A percentile compares a stretch with the other conserved stretches of the same genome.
Conservation (phyloP, 2,113 vertebrate genomes). For the Coturnix japonica region DNA sequence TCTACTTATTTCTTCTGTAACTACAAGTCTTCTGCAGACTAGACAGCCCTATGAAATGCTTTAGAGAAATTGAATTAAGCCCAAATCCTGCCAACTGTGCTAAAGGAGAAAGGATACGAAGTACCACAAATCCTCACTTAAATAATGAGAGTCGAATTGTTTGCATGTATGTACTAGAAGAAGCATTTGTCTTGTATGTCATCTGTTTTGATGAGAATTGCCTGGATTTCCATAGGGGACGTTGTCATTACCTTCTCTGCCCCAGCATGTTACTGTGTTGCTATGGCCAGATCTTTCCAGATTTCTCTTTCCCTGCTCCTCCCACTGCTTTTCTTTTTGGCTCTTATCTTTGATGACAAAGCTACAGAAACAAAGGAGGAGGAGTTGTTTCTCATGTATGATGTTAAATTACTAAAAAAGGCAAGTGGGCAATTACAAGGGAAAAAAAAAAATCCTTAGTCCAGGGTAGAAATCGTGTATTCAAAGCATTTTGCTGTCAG, state of each 20-base stretch:
- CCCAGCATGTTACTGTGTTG: background rate
- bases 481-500: conserved; percentile 16
- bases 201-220: background rate
- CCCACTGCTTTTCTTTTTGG: background rate
- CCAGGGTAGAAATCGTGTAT: background rate
- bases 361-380: background rate
- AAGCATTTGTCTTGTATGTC: background rate
- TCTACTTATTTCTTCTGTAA: background rate
- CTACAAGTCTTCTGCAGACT: background rate
- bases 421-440: conserved; percentile 3
- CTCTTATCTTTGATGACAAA: conserved; percentile 2
- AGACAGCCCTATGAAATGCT: background rate
- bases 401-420: conserved; percentile 22
- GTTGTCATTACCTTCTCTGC: background rate
- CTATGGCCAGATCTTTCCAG: background rate
- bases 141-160: background rate
- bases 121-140: background rate
- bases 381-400: background rate
- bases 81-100: background rate
- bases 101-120: background rate
- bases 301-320: background rate
- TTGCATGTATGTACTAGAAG: background rate
- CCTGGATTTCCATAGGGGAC: background rate
- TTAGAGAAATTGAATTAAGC: background rate
- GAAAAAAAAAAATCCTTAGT: background rate